Base-by-base conservation (phyloP, 2,888 invertebrate species). In the Poecilobothrus nobilitatus region DNA sequence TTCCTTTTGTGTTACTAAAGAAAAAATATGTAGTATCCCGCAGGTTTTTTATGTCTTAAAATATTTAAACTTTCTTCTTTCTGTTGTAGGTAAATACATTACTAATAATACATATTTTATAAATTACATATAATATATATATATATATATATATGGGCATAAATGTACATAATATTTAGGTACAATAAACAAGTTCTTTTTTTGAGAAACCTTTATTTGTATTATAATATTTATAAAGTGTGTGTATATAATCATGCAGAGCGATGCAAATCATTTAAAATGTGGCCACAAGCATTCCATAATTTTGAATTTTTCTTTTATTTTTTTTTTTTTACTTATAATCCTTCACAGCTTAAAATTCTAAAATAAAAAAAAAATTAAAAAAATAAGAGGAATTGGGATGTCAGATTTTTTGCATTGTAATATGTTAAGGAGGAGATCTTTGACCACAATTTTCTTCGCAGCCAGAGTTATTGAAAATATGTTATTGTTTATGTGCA, bases 241-340 rank as follows among this genome's bases (percentile, higher is more conserved):
- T 27, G 27, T 27, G 12, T 53, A n/a, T 53, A 53, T 53, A 6
- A 18, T 9, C 53, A 53, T 18, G 53, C 53, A 63, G 27, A 27
- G 63, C 63, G 63, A 33, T 15, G 63, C 22, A 27, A 63, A 63
- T 63, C 27, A 27, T 27, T 27, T 27, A 63, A 18, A 63, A 27
- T 63, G 27, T 63, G 63, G 63, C 67, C 67, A 66, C 65, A 69
- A 67, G 67, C 67, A 65, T 67, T 69, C 62, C 22, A 61, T 21
- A 44, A 53, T 15, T 53, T 53, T n/a, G 6, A 53, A n/a, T 4
- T 53, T 53, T 37, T 44, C 15, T 37, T 66, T 66, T 34, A n/a
- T n/a, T n/a, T n/a, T n/a, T n/a, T n/a, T n/a, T 41, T 21, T 41
- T 66, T 20, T 6, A 62, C 6, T 62, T 62, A 62, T 10, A 37